These are phyloP conservation scores for Phacellophora camtschatica DNA, from an alignment of 30 jellyfish, hydroid and myxozoan genomes.

Conservation along the genomic window DNA sequence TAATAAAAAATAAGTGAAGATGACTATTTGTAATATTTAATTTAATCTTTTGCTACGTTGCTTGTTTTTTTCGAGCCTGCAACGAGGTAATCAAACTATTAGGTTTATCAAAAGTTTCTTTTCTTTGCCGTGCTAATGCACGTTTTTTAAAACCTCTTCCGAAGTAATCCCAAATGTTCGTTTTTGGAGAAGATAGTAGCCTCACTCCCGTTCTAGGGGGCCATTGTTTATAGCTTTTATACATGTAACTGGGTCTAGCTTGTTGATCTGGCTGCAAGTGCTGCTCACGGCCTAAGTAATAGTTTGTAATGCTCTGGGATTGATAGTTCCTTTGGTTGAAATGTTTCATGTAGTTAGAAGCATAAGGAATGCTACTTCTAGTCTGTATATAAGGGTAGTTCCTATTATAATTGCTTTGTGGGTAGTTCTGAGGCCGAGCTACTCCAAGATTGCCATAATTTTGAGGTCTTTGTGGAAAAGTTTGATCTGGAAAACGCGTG, in stretches of 20 bases:
- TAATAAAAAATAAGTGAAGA: no score
- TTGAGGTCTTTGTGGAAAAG: slow-evolving; percentile 31
- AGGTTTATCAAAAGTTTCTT: background rate
- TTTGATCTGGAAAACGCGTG: slow-evolving; percentile 56
- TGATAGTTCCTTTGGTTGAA: slow-evolving; percentile 56
- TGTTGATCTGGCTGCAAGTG: background rate
- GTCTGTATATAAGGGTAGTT: slow-evolving; percentile 53
- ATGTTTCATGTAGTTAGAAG: slow-evolving; percentile 29
- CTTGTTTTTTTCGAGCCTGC: no score
- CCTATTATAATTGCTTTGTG: slow-evolving; percentile 5
- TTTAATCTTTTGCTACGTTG: no score
- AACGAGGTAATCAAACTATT: slow-evolving; percentile 42
- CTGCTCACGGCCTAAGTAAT: slow-evolving; percentile 37
- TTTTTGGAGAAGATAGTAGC: slow-evolving; percentile 45
- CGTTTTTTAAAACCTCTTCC: slow-evolving; percentile 67
- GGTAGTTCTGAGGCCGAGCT: slow-evolving; percentile 33
- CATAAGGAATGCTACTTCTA: slow-evolving; percentile 51
- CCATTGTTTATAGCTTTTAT: slow-evolving; percentile 23
- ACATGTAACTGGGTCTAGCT: slow-evolving; percentile 16
- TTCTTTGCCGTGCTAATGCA: background rate
- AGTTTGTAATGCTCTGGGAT: slow-evolving; percentile 52
- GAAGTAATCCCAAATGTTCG: slow-evolving; percentile 87
- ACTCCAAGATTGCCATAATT: slow-evolving; percentile 59
- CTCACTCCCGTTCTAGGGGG: background rate
- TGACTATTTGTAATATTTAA: no score